Percentiles rank a stretch among this genome's conserved stretches.
Evolutionary conservation across 1,140 invertebrate genomes (phyloP).

Genomic region (Centruroides sculpturatus): DNA sequence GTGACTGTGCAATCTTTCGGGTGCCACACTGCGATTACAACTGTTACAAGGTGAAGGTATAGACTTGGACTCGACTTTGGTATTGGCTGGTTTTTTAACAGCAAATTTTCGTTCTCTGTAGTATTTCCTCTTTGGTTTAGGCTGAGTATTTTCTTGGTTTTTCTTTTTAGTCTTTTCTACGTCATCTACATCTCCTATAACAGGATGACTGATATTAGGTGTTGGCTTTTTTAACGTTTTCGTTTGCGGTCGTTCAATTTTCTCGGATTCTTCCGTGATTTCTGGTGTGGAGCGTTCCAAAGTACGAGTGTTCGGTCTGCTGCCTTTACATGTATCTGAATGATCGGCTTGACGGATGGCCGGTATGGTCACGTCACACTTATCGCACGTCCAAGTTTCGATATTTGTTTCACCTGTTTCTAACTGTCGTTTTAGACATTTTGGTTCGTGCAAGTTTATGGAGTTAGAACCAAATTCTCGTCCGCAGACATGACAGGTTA

Average conservation of each 20-base stretch:
- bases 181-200: conserved; percentile 8
- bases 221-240: conserved; percentile 16
- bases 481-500: conserved; percentile 59
- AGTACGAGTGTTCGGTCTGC: not conserved
- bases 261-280: not conserved
- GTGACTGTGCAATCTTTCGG: conserved; percentile 44
- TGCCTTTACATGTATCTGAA: not conserved
- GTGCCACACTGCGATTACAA: conserved; percentile 38
- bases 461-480: conserved; percentile 54
- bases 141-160: not conserved
- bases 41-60: conserved; percentile 39
- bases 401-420: conserved; percentile 38
- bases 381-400: not conserved
- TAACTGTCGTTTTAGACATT: conserved; percentile 59
- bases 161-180: not conserved
- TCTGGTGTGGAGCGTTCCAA: not conserved
- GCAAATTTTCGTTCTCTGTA: conserved; percentile 5
- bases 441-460: conserved; percentile 56
- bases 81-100: not conserved
- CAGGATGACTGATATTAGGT: conserved; percentile 17
- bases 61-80: conserved; percentile 5
- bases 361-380: conserved; percentile 2
- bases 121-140: conserved; percentile 9
- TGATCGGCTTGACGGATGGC: not conserved
- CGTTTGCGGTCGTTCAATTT: conserved; percentile 11